These are phyloP conservation scores for Drosophila repletoides DNA, from an alignment of 1,140 invertebrate species.

Conservation along the genomic window DNA sequence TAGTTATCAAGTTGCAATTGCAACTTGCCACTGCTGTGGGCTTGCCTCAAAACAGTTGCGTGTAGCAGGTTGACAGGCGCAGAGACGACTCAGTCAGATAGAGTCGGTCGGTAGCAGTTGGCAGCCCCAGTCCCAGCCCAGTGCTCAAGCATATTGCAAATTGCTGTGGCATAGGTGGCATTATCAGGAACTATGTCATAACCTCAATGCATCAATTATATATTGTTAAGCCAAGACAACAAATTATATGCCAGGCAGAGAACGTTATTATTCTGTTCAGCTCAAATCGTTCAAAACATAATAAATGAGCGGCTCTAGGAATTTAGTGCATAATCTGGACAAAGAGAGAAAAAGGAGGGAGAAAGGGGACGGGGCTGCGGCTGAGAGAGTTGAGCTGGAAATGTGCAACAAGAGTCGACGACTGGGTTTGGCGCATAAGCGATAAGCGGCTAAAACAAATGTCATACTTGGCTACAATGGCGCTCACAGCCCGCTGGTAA, in stretches of 20 bases:
- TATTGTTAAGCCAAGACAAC: slow-evolving; percentile 53
- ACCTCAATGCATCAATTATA: slow-evolving; percentile 77
- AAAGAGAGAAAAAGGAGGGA: not conserved
- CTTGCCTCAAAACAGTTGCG: slow-evolving; percentile 50
- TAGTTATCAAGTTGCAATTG: slow-evolving; percentile 59
- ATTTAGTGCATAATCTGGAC: slow-evolving; percentile 71
- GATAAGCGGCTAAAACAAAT: slow-evolving; percentile 79
- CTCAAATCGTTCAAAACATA: slow-evolving; percentile 43
- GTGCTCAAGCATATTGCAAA: slow-evolving; percentile 29
- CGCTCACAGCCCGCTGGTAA: slow-evolving; percentile 25
- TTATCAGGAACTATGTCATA: slow-evolving; percentile 71
- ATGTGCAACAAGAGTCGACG: slow-evolving; percentile 33
- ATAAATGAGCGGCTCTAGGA: slow-evolving; percentile 68
- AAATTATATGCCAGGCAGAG: slow-evolving; percentile 57
- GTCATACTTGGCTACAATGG: slow-evolving; percentile 58
- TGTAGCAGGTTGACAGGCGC: too few species aligned
- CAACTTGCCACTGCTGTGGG: too few species aligned
- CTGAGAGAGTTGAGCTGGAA: slow-evolving; percentile 26
- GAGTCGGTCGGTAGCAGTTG: slow-evolving; percentile 15
- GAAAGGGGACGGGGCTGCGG: not conserved
- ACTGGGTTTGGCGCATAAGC: slow-evolving; percentile 50
- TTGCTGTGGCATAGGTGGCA: slow-evolving; percentile 28
- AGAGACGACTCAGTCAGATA: too few species aligned
- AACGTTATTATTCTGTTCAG: not conserved
- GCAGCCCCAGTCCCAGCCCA: too few species aligned